Percentiles rank a stretch among this genome's conserved stretches.
Conservation (phyloP, 2,888 invertebrate genomes). For the Alsophila aescularia region DNA sequence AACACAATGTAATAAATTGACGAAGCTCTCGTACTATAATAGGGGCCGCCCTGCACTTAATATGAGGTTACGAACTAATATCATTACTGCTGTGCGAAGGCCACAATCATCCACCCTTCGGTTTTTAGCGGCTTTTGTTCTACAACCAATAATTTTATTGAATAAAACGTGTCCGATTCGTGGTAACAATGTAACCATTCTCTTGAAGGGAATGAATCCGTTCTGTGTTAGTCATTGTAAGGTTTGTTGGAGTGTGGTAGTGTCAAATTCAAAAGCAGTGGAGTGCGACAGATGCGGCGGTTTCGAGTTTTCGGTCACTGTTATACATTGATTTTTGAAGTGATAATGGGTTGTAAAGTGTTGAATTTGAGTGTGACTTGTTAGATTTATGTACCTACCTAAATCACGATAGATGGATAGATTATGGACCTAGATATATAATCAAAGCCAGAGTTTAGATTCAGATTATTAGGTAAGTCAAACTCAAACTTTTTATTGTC, state of each 20-base stretch:
- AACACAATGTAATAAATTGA: too few species aligned
- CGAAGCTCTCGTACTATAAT: conserved; percentile 24
- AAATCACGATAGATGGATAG: too few species aligned
- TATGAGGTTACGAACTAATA: conserved; percentile 77
- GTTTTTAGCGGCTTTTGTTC: conserved; percentile 64
- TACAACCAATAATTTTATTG: conserved; percentile 59
- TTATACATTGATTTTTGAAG: conserved; percentile 4
- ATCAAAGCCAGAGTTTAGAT: too few species aligned
- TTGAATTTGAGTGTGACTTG: too few species aligned
- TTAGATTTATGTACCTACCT: too few species aligned
- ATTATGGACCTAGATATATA: too few species aligned
- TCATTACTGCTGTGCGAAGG: conserved; percentile 60
- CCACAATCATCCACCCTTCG: conserved; percentile 51
- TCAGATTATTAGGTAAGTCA: too few species aligned
- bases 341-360: conserved; percentile 10
- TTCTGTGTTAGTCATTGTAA: conserved; percentile 10
- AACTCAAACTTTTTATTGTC: too few species aligned
- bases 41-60: conserved; percentile 50
- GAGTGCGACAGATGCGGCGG: conserved; percentile 39
- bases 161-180: conserved; percentile 44
- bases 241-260: conserved; percentile 26
- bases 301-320: conserved; percentile 14
- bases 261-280: conserved; percentile 34
- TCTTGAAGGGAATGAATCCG: background rate
- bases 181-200: conserved; percentile 39